A percentile compares a stretch with the other conserved stretches of the same genome.
Evolutionary conservation across 2,888 invertebrate species (phyloP).

Genomic region (Drosophila mimica): DNA sequence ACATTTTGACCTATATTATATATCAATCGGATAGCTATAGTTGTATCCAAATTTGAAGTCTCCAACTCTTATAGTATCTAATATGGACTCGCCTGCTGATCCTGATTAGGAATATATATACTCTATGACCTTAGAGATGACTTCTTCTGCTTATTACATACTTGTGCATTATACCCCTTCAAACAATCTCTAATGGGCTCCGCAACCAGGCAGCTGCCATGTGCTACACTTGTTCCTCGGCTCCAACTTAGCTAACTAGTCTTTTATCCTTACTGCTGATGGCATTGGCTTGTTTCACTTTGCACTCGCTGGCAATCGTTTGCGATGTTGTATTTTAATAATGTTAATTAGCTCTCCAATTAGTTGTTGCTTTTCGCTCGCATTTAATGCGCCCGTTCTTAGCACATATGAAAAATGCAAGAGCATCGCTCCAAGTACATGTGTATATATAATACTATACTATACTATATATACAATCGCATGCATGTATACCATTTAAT

Average conservation of each 20-base stretch:
- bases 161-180: not conserved
- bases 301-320: conserved; percentile 45
- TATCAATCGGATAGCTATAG: not conserved
- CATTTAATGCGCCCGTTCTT: conserved; percentile 48
- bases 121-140: not conserved
- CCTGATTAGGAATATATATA: not conserved
- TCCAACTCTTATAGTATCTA: too few relatives aligned
- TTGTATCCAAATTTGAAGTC: not conserved
- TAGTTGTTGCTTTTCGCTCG: conserved; percentile 73
- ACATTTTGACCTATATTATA: too few relatives aligned
- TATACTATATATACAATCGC: conserved; percentile 4
- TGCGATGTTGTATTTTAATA: conserved; percentile 67
- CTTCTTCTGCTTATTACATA: not conserved
- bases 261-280: not conserved
- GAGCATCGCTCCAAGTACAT: conserved; percentile 1
- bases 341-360: conserved; percentile 78
- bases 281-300: conserved; percentile 18
- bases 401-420: conserved; percentile 66
- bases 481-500: conserved; percentile 31
- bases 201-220: conserved; percentile 29
- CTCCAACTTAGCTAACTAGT: not conserved
- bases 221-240: conserved; percentile 25
- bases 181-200: not conserved
- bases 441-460: not conserved
- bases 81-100: not conserved